phyloP scores from a whole-genome alignment of 2,888 invertebrate species.

The Zhuqinia jingwanae region DNA sequence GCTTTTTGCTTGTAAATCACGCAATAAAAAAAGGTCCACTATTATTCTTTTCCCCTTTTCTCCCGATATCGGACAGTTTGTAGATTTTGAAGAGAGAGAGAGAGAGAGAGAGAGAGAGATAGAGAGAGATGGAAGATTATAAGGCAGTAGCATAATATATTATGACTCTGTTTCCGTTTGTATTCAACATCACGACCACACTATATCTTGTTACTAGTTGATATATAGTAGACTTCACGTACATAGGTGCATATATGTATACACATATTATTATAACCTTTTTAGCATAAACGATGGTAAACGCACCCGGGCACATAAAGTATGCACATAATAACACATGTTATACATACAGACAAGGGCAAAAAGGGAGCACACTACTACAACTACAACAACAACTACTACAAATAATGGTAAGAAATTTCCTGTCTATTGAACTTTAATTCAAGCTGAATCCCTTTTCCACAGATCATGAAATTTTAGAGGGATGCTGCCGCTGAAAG shows the following conservation, averaged over 20 bases:
- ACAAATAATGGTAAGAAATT: conserved; percentile 54
- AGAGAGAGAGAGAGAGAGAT: too few species aligned
- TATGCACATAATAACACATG: not conserved
- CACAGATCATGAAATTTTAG: conserved; percentile 9
- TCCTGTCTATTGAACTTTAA: conserved; percentile 61
- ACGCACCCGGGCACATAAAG: not conserved
- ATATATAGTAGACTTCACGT: too few species aligned
- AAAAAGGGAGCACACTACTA: conserved; percentile 25
- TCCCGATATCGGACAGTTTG: conserved; percentile 33
- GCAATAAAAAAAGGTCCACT: too few species aligned
- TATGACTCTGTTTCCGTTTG: conserved; percentile 55
- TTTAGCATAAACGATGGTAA: conserved; percentile 25
- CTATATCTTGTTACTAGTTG: not conserved
- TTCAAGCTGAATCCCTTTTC: conserved; percentile 14
- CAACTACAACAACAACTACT: too few species aligned
- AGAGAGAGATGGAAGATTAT: conserved; percentile 19
- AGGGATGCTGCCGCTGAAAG: not conserved
- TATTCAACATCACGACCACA: conserved; percentile 49
- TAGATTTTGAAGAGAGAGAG: conserved; percentile 12
- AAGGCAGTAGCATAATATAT: conserved; percentile 33
- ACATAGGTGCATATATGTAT: not conserved
- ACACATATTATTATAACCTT: not conserved
- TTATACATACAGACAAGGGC: not conserved
- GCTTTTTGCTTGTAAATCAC: too few species aligned
- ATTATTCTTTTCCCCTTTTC: not conserved